Conservation (phyloP, 2,888 invertebrate genomes). For the Periphyllus acericola region DNA sequence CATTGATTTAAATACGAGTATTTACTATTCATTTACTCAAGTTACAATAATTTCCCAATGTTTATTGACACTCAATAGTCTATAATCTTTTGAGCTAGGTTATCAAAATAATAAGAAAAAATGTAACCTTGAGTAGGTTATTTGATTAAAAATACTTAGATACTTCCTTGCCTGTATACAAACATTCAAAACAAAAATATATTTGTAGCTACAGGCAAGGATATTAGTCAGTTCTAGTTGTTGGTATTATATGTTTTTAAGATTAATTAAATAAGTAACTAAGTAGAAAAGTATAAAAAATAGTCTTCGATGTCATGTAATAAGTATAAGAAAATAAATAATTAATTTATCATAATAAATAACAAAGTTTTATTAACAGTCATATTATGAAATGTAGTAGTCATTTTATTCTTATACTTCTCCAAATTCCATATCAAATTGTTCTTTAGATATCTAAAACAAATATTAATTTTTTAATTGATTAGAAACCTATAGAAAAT, state of each 20-base stretch:
- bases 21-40: too few species aligned
- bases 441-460: slow-evolving; percentile 69
- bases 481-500: too few species aligned
- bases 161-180: slow-evolving; percentile 9
- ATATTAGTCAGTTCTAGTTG: too few species aligned
- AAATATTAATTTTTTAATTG: slow-evolving; percentile 29
- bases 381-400: not conserved
- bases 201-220: not conserved
- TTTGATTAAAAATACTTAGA: not conserved
- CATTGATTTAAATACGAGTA: too few species aligned
- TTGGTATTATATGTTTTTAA: not conserved
- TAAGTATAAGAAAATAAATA: not conserved
- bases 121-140: not conserved
- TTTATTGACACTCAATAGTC: not conserved
- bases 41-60: too few species aligned
- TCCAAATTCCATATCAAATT: slow-evolving; percentile 69
- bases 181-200: slow-evolving; percentile 11
- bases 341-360: not conserved
- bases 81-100: not conserved
- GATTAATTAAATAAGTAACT: slow-evolving; percentile 8
- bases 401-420: not conserved
- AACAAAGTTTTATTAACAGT: slow-evolving; percentile 2
- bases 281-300: too few species aligned
- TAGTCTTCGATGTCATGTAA: too few species aligned
- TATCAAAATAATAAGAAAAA: not conserved